These are phyloP conservation scores for Allygus modestus DNA, from an alignment of 2,888 invertebrate genomes.

Conservation along the genomic window DNA sequence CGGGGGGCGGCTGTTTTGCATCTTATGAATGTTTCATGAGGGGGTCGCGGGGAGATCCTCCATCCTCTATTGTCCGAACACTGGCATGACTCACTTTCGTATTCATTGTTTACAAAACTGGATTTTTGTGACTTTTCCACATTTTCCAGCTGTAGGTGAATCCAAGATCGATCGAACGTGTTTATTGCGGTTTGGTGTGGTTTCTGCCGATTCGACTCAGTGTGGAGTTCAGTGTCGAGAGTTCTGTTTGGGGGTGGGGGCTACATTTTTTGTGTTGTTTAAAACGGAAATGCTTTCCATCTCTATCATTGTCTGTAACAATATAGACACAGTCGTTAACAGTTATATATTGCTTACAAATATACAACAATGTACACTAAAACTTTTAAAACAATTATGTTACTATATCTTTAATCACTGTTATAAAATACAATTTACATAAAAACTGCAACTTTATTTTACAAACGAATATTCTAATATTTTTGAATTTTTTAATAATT, in stretches of 20 bases:
- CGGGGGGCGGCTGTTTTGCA: constrained; percentile 63
- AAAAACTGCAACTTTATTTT: too few relatives aligned
- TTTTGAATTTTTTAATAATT: too few relatives aligned
- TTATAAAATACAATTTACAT: too few relatives aligned
- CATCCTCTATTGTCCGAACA: constrained; percentile 11
- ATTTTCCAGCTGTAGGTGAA: constrained; percentile 57
- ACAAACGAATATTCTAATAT: too few relatives aligned
- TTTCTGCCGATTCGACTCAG: not conserved
- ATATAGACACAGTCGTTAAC: too few relatives aligned
- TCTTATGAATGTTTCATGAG: constrained; percentile 66
- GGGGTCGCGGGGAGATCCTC: constrained; percentile 20
- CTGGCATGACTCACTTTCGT: constrained; percentile 66
- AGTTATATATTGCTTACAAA: too few relatives aligned
- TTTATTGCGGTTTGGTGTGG: constrained; percentile 2
- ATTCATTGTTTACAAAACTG: constrained; percentile 70
- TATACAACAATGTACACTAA: too few relatives aligned
- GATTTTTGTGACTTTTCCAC: constrained; percentile 66
- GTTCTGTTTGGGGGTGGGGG: not conserved
- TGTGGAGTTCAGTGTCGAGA: not conserved
- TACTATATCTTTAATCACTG: too few relatives aligned
- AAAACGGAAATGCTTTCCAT: too few relatives aligned
- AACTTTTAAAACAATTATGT: too few relatives aligned
- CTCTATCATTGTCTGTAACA: too few relatives aligned
- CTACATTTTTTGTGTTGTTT: too few relatives aligned
- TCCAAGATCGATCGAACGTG: constrained; percentile 16